Evolutionary conservation across 2,888 invertebrate species (phyloP), one percentile per base, ranked within the genome.

Genomic region (Torymus tubicola): DNA sequence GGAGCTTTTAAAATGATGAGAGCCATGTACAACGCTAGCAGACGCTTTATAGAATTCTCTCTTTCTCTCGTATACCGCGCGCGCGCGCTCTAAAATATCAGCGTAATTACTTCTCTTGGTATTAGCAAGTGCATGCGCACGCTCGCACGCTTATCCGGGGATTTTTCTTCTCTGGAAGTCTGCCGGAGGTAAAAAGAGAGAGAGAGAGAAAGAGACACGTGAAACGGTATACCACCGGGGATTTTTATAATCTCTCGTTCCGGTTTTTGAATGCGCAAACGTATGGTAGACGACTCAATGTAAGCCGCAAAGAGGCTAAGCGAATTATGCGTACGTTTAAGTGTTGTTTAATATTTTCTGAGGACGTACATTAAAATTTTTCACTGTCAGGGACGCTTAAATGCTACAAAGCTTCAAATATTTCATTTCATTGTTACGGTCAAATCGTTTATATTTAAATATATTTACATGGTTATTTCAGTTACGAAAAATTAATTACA

Each of bases 1-100:
- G 8, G 75, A 72, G 84, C 83, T 85, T 85, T 84, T 55, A 82
- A 78, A 81, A 83, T 65, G 81, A 84, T 83, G 82, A 84, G 73
- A 64, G 69, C 74, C 77, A 79, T 67, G 13, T 31, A 50, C 24
- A 52, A 14, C 53, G 50, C 65, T 16, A 18, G 61, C 21, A 57
- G 70, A 71, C 53, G 21, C 75, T 75, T 74, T 75, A 68, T 68
- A 61, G 67, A 69, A 76, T 69, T 50, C 31, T 42, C 24, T 77
- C 14, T 72, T 60, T 16, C 53, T 16, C 18, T 42, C 21, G n/a
- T 57, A 14, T 50, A 13, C 0, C 61, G n/a, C 55, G 24, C 16
- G 53, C 52, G 52, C 61, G 21, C 55, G 55, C 55, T 57, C 65
- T 67, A 16, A 61, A 71, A 71, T 76, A 71, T 69, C 21, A 64